Evolutionary conservation across 30 jellyfish, hydroid and myxozoan genomes (phyloP), one percentile per base, ranked within the genome.

Genomic region (Cassiopea xamachana): DNA sequence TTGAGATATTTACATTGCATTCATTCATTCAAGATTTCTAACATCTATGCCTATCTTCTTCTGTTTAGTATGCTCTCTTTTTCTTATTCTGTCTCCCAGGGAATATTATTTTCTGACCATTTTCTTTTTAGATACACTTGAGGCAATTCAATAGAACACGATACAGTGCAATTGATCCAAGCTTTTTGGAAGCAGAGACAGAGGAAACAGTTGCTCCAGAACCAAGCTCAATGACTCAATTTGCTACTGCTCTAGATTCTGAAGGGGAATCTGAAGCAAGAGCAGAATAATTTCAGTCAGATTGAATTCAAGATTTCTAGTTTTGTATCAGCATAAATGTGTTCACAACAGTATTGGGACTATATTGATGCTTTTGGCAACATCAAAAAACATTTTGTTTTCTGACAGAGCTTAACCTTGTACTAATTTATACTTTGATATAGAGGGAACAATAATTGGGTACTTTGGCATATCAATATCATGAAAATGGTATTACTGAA

Each of bases 111-210:
- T 2, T 51, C 64, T 51, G 64, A 51, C 64, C 9, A 4, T 2
- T 51, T 51, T 9, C 9, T 51, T 51, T 51, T 17, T 74, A 95
- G 99, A 81, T 95, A 16, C 99, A 95, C 79, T 73, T 95, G 68
- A 95, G 99, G 18, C 97, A 95, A 61, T 95, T 95, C 96, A 95
- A 95, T 76, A 84, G 75, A 46, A 95, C 98, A 2, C 91, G 98
- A 72, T 95, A 76, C 90, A 87, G 97, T 58, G 97, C 98, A 19
- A 88, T 95, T 69, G 99, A 95, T 68, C 92, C 98, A 17, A 75
- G 92, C n/a, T 95, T 73, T 80, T 88, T 95, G 48, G 80, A 71
- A 71, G 93, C 98, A 3, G 98, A 95, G 62, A 92, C 92, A 55
- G 96, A 95, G 71, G 98, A 95, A 73, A 83, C 85, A 44, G 97